These are phyloP conservation scores for Steatocranus sp. DNA, from an alignment of 2,797 vertebrate genomes.

Conservation along the genomic window DNA sequence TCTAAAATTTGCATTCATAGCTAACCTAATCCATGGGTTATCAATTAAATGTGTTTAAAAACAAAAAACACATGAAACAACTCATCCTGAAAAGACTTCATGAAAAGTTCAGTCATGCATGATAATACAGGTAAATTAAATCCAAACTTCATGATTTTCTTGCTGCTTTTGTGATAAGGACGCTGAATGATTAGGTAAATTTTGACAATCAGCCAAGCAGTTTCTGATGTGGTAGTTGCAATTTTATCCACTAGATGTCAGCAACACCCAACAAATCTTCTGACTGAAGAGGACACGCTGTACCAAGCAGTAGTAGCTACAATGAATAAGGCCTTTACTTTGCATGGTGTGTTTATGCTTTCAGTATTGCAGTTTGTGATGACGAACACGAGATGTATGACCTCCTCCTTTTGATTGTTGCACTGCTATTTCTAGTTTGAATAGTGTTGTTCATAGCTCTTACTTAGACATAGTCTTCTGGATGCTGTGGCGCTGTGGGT, in stretches of 20 bases:
- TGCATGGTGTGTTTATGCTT: neutral
- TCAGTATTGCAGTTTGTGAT: neutral
- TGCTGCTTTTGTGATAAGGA: neutral
- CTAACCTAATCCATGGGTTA: neutral
- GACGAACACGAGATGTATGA: neutral
- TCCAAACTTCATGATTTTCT: neutral
- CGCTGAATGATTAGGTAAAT: neutral
- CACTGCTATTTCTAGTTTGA: neutral
- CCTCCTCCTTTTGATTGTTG: neutral
- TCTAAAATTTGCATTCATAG: neutral
- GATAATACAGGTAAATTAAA: neutral
- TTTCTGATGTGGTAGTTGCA: neutral
- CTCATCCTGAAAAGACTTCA: neutral
- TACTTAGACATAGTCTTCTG: slow-evolving; percentile 80
- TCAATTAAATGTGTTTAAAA: neutral
- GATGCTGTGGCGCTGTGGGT: slow-evolving; percentile 79
- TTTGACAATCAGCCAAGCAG: neutral
- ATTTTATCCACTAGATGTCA: slow-evolving; percentile 29
- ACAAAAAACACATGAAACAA: neutral
- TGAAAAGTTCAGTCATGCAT: neutral
- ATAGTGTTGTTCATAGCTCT: neutral
- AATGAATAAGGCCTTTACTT: neutral
- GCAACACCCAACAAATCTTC: neutral
- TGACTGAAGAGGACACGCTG: neutral
- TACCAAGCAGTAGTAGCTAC: neutral